Evolutionary conservation across 2,888 invertebrate genomes (phyloP).

Genomic region (Rhamnusium bicolor): DNA sequence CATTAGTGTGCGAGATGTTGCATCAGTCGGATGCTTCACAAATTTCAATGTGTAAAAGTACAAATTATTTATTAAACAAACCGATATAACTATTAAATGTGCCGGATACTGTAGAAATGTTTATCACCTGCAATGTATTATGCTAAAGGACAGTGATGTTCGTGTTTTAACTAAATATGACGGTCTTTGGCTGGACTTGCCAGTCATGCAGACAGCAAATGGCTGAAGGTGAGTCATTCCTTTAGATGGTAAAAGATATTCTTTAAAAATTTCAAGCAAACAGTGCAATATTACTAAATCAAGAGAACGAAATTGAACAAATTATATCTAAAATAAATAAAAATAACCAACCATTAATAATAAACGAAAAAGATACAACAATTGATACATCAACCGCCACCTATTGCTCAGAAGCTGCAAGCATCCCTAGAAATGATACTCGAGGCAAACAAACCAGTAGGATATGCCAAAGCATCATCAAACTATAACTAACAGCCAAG

Average conservation of each 20-base stretch:
- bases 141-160: neutral
- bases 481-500: no score
- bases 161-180: neutral
- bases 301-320: neutral
- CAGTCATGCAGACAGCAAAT: neutral
- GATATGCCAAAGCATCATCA: no score
- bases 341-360: neutral
- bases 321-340: neutral
- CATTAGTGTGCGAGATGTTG: neutral
- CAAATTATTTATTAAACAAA: neutral
- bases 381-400: neutral
- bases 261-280: neutral
- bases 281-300: neutral
- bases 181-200: neutral
- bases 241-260: neutral
- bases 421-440: neutral
- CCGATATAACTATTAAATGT: neutral
- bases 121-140: neutral
- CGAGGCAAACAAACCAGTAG: neutral
- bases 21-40: neutral
- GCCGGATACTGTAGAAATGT: neutral
- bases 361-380: neutral
- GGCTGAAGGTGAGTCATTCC: neutral
- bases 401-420: neutral
- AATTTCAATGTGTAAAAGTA: neutral